These are phyloP conservation scores for Tragulus kanchil DNA, from an alignment of 2,113 vertebrate species.

Conservation along the genomic window DNA sequence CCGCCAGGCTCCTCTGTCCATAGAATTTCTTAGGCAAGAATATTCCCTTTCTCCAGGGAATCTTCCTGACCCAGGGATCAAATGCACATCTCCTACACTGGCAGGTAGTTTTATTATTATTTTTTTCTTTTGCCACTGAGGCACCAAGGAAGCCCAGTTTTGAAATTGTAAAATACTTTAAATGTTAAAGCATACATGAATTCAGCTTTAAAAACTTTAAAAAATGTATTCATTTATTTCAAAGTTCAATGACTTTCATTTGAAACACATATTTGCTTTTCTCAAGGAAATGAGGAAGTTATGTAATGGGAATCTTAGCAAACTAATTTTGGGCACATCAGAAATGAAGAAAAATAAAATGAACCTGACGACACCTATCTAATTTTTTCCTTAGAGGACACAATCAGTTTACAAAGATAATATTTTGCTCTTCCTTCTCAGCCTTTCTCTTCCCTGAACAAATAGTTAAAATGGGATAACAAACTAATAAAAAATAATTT, in stretches of 20 bases:
- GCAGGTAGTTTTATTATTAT: neutral
- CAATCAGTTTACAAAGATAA: neutral
- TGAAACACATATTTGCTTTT: neutral
- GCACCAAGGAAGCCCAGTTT: neutral
- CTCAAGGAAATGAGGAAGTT: neutral
- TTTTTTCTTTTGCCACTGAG: neutral
- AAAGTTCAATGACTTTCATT: neutral
- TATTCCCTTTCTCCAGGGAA: neutral
- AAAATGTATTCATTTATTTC: neutral
- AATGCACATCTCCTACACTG: neutral
- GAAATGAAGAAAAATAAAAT: neutral
- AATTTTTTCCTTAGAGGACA: neutral
- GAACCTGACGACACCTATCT: rapidly evolving
- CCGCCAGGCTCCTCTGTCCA: neutral
- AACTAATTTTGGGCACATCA: neutral
- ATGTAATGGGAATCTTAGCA: neutral
- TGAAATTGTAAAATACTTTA: neutral
- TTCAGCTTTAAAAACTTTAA: neutral
- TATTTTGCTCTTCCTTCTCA: neutral
- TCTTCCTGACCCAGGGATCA: neutral
- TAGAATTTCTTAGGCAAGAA: neutral
- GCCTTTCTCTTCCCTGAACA: neutral
- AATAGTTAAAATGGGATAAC: constrained; percentile 59
- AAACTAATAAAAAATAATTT: constrained; percentile 74
- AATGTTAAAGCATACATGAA: neutral